Conservation (phyloP, 2,113 vertebrate species). For the Pterocles orientalis region DNA sequence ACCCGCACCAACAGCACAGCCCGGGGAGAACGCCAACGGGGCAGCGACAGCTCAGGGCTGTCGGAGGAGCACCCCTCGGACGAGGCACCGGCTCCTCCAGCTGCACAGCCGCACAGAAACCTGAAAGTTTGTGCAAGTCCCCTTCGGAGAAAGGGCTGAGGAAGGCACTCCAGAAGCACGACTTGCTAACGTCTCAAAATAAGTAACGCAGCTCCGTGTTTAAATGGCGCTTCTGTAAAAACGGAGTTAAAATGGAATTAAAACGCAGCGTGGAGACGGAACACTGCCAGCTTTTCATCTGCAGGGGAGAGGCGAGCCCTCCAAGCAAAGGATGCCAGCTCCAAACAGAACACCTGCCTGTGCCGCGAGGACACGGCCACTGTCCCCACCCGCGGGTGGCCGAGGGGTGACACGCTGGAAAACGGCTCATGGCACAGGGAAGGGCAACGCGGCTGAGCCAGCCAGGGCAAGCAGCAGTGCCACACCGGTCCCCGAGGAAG, state of each 20-base stretch:
- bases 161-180: neutral
- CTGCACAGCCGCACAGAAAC: neutral
- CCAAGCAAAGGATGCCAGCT: too few relatives aligned
- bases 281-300: neutral
- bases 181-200: neutral
- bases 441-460: rapidly evolving
- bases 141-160: neutral
- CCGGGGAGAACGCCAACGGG: conserved; percentile 10
- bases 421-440: rapidly evolving
- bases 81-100: neutral
- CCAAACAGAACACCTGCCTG: rapidly evolving
- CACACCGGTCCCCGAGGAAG: rapidly evolving
- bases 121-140: rapidly evolving
- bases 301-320: neutral
- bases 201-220: neutral
- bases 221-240: neutral
- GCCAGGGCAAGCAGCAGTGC: rapidly evolving
- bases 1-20: neutral
- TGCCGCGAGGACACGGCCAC: rapidly evolving
- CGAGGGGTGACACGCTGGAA: rapidly evolving
- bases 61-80: neutral
- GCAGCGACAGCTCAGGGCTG: neutral
- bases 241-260: neutral
- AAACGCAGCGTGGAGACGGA: neutral
- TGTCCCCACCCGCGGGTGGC: rapidly evolving